These are phyloP conservation scores for Muscidifurax raptorellus DNA, from an alignment of 1,140 invertebrate species.

Conservation along the genomic window DNA sequence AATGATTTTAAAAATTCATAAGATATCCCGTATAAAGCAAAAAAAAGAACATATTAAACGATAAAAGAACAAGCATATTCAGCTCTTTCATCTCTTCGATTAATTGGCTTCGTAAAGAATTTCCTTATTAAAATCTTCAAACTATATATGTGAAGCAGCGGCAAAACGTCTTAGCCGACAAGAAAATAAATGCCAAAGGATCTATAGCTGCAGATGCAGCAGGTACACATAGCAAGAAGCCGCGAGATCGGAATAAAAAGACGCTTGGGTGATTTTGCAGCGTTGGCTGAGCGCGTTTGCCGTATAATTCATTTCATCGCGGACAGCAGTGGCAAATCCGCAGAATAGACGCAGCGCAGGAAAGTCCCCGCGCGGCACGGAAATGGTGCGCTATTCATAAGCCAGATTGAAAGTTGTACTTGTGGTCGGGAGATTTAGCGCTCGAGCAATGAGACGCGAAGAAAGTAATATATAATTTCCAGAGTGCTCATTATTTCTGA, in stretches of 20 bases:
- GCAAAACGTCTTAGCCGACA: too few relatives aligned
- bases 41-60: too few relatives aligned
- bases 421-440: background rate
- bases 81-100: too few relatives aligned
- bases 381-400: background rate
- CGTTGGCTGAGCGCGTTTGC: background rate
- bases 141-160: too few relatives aligned
- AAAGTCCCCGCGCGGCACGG: background rate
- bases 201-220: too few relatives aligned
- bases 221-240: too few relatives aligned
- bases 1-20: too few relatives aligned
- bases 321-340: background rate
- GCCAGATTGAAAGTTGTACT: background rate
- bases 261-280: background rate
- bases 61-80: too few relatives aligned
- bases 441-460: background rate
- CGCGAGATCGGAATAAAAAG: background rate
- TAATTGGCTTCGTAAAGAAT: too few relatives aligned
- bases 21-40: too few relatives aligned
- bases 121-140: too few relatives aligned
- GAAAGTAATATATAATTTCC: slow-evolving; percentile 5
- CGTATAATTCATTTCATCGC: background rate
- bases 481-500: background rate
- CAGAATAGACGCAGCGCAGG: background rate
- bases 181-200: too few relatives aligned